phyloP scores from a whole-genome alignment of 2,797 vertebrate species.

The Etheostoma perlongum region DNA sequence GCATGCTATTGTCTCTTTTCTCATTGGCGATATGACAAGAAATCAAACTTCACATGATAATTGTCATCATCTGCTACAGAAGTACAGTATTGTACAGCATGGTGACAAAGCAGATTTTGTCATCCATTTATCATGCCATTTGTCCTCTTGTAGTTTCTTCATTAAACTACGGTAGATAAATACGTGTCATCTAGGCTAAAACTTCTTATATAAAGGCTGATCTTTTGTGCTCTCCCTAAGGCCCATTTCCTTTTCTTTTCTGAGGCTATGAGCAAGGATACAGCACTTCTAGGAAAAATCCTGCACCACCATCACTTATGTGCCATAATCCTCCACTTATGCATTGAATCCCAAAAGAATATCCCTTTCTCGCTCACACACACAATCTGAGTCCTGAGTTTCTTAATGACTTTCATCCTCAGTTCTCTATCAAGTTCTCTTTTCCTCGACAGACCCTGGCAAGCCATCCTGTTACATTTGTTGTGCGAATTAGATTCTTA shows the following conservation, averaged over 20 bases:
- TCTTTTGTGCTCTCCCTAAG: conserved; percentile 54
- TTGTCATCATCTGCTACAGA: conserved; percentile 54
- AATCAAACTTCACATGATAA: conserved; percentile 57
- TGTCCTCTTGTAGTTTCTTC: conserved; percentile 42
- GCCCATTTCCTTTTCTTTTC: conserved; percentile 54
- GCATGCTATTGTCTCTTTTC: conserved; percentile 43
- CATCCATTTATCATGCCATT: conserved; percentile 45
- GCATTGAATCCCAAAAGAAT: conserved; percentile 56
- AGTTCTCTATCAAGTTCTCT: conserved; percentile 50
- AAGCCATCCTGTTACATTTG: conserved; percentile 49
- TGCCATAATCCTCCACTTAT: conserved; percentile 71
- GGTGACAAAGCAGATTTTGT: conserved; percentile 45
- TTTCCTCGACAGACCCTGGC: conserved; percentile 44
- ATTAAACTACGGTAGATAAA: conserved; percentile 51
- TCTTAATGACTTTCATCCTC: conserved; percentile 53
- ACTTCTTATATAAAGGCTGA: conserved; percentile 63
- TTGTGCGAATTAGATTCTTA: conserved; percentile 72
- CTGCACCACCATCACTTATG: conserved; percentile 61
- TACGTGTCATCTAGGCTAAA: conserved; percentile 50
- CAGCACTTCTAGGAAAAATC: conserved; percentile 59
- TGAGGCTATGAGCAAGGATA: conserved; percentile 63
- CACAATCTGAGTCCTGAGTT: conserved; percentile 40
- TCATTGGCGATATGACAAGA: conserved; percentile 48
- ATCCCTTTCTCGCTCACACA: conserved; percentile 31
- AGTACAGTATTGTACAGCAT: conserved; percentile 22